Percentiles rank a stretch among this genome's conserved stretches.
phyloP scores from a whole-genome alignment of 2,113 vertebrate species.

The Cyprinodon variegatus region DNA sequence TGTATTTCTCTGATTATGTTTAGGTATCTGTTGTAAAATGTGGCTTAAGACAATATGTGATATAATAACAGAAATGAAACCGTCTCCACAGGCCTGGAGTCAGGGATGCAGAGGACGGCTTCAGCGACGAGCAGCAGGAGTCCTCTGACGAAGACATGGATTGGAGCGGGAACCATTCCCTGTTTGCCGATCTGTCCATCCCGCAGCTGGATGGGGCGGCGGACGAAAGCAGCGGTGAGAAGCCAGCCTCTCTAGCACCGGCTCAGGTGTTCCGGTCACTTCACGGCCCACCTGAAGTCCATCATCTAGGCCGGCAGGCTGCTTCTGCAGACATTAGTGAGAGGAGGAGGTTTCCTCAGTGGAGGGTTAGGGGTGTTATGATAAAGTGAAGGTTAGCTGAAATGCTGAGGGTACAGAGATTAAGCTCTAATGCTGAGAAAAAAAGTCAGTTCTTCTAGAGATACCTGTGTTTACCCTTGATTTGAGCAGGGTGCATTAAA shows the following conservation, averaged over 20 bases:
- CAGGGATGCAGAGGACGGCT: slow-evolving; percentile 83
- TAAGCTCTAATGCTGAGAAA: too few species aligned
- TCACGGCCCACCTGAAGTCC: neutral
- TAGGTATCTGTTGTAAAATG: slow-evolving; percentile 5
- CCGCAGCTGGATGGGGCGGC: slow-evolving; percentile 97
- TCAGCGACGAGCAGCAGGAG: slow-evolving; percentile 87
- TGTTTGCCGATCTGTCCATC: slow-evolving; percentile 90
- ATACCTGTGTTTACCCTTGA: too few species aligned
- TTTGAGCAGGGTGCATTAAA: too few species aligned
- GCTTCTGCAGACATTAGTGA: neutral
- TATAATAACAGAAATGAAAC: neutral
- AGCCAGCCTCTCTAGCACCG: neutral
- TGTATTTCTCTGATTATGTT: neutral
- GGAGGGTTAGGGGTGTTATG: neutral
- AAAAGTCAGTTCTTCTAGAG: too few species aligned
- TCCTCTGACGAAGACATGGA: slow-evolving; percentile 96
- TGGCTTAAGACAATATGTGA: neutral
- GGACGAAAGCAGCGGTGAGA: slow-evolving; percentile 94
- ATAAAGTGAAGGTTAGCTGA: neutral
- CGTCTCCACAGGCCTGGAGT: slow-evolving; percentile 70
- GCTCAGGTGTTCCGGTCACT: neutral
- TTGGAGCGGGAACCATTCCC: slow-evolving; percentile 86
- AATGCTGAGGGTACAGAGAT: too few species aligned
- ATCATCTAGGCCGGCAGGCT: neutral
- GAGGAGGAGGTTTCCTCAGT: neutral